Evolutionary conservation across 2,113 vertebrate genomes (phyloP).

Genomic region (Anhinga anhinga): DNA sequence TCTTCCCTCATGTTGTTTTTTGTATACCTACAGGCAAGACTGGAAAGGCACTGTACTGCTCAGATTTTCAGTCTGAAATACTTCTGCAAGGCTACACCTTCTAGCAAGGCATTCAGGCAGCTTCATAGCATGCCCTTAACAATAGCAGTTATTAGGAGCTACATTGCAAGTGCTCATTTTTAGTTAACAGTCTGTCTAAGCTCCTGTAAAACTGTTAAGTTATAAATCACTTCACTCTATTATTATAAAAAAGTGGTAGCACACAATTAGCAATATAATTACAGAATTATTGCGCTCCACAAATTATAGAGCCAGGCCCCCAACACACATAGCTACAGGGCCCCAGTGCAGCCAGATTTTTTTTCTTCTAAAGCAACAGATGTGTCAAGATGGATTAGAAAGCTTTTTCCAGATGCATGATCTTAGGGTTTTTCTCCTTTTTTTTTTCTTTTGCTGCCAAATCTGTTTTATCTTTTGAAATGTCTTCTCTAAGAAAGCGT

Average conservation of each 20-base stretch:
- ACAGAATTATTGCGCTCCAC: not conserved
- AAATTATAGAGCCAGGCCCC: conserved; percentile 15
- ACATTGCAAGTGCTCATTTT: not conserved
- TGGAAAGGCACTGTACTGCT: not conserved
- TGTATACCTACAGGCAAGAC: not conserved
- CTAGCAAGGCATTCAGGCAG: not conserved
- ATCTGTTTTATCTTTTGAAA: not conserved
- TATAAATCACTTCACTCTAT: conserved; percentile 37
- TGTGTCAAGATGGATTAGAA: conserved; percentile 3
- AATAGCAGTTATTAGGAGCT: not conserved
- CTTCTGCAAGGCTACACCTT: not conserved
- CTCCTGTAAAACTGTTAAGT: conserved; percentile 25
- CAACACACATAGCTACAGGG: conserved; percentile 24
- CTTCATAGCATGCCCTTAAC: not conserved
- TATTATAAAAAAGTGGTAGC: conserved; percentile 25
- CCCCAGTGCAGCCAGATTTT: not conserved
- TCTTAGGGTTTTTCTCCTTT: not conserved
- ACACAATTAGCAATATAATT: conserved; percentile 57
- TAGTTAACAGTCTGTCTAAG: conserved; percentile 16
- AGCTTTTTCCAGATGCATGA: not conserved
- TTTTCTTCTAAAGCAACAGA: conserved; percentile 33
- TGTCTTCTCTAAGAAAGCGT: not conserved
- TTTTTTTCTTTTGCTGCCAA: not conserved
- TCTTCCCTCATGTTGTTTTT: not conserved
- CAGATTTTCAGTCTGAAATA: not conserved